These are phyloP conservation scores for Conchocele bisecta DNA, from an alignment of 2,888 invertebrate genomes.

Conservation along the genomic window DNA sequence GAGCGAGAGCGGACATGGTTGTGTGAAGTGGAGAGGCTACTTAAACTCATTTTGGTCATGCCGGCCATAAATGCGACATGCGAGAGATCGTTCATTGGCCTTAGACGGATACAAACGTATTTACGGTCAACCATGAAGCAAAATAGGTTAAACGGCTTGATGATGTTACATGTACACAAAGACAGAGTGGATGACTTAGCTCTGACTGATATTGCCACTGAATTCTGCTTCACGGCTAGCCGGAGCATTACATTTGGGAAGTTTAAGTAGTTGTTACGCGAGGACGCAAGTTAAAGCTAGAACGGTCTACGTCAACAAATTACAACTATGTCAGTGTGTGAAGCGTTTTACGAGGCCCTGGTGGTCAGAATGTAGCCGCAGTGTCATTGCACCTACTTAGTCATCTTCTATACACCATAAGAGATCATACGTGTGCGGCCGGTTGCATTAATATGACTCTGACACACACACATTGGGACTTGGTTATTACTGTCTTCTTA, in stretches of 20 bases:
- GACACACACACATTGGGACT: no score
- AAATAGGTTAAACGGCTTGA: slow-evolving; percentile 14
- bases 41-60: slow-evolving; percentile 31
- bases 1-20: not conserved
- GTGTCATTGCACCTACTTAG: no score
- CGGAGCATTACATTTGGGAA: not conserved
- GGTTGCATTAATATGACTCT: no score
- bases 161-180: slow-evolving; percentile 25
- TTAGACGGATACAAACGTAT: slow-evolving; percentile 20
- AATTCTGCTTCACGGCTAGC: not conserved
- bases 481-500: no score
- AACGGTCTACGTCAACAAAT: no score
- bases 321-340: no score
- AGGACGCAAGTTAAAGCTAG: no score
- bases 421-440: no score
- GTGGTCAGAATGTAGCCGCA: no score
- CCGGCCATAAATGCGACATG: slow-evolving; percentile 23
- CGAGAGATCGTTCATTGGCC: slow-evolving; percentile 25
- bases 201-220: slow-evolving; percentile 1
- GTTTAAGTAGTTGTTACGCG: not conserved
- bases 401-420: no score
- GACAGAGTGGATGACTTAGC: slow-evolving; percentile 8
- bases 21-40: slow-evolving; percentile 20
- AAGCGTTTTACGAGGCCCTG: no score
- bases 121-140: slow-evolving; percentile 20